Percentiles rank a stretch among this genome's conserved stretches.
phyloP scores from a whole-genome alignment of 2,113 vertebrate genomes.

The Chrysemys picta region DNA sequence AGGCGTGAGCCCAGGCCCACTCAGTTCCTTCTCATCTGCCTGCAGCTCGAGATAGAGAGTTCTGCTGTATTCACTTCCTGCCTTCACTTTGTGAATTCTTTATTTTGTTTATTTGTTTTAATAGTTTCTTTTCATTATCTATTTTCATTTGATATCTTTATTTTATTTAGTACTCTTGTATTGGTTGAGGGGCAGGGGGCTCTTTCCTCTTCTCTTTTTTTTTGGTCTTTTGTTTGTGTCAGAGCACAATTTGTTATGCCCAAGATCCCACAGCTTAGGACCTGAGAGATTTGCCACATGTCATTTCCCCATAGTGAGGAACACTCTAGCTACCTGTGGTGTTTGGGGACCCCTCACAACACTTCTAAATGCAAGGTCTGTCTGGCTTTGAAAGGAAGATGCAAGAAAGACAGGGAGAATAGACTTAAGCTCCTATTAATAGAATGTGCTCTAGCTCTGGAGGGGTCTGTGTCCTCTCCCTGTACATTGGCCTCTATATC shows the following conservation, averaged over 20 bases:
- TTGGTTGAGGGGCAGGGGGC: neutral
- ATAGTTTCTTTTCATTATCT: neutral
- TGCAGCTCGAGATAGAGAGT: neutral
- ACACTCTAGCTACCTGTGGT: neutral
- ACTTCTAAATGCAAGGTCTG: no score
- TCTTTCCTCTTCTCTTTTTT: neutral
- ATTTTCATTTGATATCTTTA: neutral
- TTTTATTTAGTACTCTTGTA: neutral
- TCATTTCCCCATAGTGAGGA: neutral
- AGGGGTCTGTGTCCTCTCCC: neutral
- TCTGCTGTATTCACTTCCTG: neutral
- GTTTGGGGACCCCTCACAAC: no score
- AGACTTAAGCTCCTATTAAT: neutral
- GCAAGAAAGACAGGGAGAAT: neutral
- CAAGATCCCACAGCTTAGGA: neutral
- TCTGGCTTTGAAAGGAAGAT: neutral
- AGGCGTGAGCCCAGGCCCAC: neutral
- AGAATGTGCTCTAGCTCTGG: neutral
- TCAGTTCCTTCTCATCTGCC: neutral
- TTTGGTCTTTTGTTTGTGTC: neutral
- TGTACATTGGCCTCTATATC: neutral
- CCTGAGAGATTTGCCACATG: neutral
- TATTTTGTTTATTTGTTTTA: neutral
- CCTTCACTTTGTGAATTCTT: neutral
- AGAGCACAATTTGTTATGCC: neutral